Conservation (phyloP, 2,113 vertebrate genomes). For the Pelecanoides urinatrix region DNA sequence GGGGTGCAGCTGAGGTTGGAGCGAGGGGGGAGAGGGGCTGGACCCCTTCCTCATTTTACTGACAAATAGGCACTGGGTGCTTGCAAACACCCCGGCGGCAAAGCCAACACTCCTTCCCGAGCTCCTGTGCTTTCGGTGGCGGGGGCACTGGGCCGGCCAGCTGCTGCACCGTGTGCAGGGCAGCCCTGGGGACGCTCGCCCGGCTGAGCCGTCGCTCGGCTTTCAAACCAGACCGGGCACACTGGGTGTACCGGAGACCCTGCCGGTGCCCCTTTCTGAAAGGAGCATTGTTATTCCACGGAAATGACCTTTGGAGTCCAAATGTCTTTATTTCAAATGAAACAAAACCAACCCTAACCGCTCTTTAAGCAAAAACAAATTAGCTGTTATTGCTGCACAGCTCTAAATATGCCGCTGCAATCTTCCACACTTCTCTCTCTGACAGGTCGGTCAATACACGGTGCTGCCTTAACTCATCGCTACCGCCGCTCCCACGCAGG, state of each 20-base stretch:
- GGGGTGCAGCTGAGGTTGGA: background rate
- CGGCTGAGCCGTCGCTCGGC: background rate
- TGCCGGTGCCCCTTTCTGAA: slow-evolving; percentile 31
- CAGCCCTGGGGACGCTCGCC: background rate
- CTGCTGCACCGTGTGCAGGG: background rate
- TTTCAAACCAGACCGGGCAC: background rate
- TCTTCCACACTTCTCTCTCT: background rate
- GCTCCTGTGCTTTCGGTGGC: background rate
- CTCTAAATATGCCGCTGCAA: background rate
- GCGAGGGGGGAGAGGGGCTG: fast-evolving
- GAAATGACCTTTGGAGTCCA: slow-evolving; percentile 49
- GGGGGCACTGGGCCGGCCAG: background rate
- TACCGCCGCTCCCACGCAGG: background rate
- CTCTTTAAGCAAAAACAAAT: slow-evolving; percentile 22
- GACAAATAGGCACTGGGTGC: background rate
- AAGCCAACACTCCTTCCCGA: fast-evolving
- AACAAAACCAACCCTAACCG: background rate
- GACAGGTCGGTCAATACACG: background rate
- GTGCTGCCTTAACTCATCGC: background rate
- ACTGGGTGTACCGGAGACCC: slow-evolving; percentile 21
- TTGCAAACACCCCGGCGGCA: background rate
- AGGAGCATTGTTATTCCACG: slow-evolving; percentile 46
- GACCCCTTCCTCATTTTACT: background rate
- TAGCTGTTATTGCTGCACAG: background rate
- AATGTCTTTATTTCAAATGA: slow-evolving; percentile 41